Conservation (phyloP, 2,113 vertebrate genomes). For the Columba janthina region DNA sequence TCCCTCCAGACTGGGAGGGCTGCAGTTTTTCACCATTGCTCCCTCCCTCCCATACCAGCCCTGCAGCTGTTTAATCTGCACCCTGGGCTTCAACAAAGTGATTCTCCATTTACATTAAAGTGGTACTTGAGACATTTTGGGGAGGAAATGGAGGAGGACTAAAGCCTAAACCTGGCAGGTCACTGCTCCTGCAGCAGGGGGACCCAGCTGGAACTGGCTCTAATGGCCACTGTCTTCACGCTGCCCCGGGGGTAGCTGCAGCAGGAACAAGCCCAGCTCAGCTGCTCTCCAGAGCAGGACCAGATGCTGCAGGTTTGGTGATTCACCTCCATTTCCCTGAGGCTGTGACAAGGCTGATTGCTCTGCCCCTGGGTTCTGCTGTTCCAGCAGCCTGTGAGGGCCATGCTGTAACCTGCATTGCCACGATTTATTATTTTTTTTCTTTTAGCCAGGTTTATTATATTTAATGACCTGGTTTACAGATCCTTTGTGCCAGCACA, state of each 20-base stretch:
- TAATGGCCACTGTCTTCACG: not conserved
- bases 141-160: not conserved
- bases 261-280: not conserved
- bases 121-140: not conserved
- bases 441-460: not conserved
- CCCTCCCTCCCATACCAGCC: not conserved
- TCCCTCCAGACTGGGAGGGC: not conserved
- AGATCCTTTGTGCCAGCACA: not conserved
- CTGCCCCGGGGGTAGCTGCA: not conserved
- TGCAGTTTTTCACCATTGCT: not conserved
- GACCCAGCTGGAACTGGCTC: not conserved
- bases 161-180: not conserved
- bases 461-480: not conserved
- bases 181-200: not conserved
- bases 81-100: not conserved
- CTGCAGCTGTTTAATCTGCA: not conserved
- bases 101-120: not conserved
- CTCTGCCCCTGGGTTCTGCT: not conserved
- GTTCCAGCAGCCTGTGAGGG: rapidly evolving
- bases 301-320: not conserved
- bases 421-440: not conserved
- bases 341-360: not conserved
- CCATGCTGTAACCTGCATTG: not conserved
- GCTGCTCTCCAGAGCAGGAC: not conserved
- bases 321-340: not conserved